Percentiles rank a stretch among this genome's conserved stretches.
Evolutionary conservation across 1,140 invertebrate species (phyloP).

Genomic region (Catajapyx aquilonaris): DNA sequence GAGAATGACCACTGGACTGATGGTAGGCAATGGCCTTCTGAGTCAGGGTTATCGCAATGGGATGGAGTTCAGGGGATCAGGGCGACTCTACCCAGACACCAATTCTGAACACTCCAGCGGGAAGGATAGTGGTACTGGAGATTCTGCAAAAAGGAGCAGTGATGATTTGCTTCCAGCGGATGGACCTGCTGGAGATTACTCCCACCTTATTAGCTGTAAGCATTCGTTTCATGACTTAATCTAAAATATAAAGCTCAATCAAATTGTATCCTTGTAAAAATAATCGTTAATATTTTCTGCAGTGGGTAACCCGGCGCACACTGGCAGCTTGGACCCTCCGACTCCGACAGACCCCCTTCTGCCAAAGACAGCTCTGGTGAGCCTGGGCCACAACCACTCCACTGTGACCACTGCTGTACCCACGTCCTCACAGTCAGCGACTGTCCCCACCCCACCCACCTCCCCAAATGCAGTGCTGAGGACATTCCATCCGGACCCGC

Average conservation of each 20-base stretch:
- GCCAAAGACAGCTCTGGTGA: no score
- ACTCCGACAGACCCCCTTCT: not conserved
- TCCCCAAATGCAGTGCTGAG: no score
- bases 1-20: not conserved
- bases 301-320: not conserved
- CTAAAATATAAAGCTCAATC: not conserved
- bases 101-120: slow-evolving; percentile 24
- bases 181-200: no score
- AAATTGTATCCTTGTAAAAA: not conserved
- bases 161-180: slow-evolving; percentile 23
- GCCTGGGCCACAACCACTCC: no score
- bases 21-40: not conserved
- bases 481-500: slow-evolving; percentile 2
- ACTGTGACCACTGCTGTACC: no score
- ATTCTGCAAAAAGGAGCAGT: slow-evolving; percentile 37
- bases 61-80: slow-evolving; percentile 9
- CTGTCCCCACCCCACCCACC: no score
- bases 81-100: slow-evolving; percentile 16
- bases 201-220: slow-evolving; percentile 4
- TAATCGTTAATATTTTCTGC: not conserved
- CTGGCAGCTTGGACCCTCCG: slow-evolving; percentile 3
- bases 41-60: not conserved
- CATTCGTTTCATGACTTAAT: not conserved
- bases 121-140: slow-evolving; percentile 37
- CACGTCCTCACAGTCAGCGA: no score